These are phyloP conservation scores for Agonopterix arenella DNA, from an alignment of 2,888 invertebrate species.

Conservation along the genomic window DNA sequence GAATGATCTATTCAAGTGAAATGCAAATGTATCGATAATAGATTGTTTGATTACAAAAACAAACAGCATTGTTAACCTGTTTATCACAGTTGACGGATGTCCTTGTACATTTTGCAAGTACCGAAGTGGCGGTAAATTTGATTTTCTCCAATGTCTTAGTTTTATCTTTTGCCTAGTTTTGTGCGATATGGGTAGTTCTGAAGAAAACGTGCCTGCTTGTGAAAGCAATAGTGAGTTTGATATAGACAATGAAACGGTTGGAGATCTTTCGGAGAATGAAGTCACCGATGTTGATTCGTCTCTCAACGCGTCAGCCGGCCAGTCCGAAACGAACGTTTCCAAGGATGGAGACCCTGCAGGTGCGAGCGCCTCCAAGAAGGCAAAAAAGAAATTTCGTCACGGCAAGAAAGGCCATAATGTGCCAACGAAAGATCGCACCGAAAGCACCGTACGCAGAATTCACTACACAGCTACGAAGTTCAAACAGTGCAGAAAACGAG, in stretches of 20 bases:
- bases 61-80: conserved; percentile 66
- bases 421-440: conserved; percentile 50
- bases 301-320: conserved; percentile 31
- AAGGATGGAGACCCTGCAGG: conserved; percentile 48
- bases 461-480: conserved; percentile 63
- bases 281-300: conserved; percentile 41
- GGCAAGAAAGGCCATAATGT: conserved; percentile 59
- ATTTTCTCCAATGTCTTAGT: conserved; percentile 40
- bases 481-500: conserved; percentile 79
- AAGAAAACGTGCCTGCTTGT: conserved; percentile 44
- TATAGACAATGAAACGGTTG: conserved; percentile 40
- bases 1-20: neutral
- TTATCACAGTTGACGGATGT: conserved; percentile 73
- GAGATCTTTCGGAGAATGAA: conserved; percentile 50
- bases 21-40: neutral
- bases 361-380: conserved; percentile 46
- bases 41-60: conserved; percentile 22
- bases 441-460: conserved; percentile 54
- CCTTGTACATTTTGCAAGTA: conserved; percentile 70
- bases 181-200: conserved; percentile 60
- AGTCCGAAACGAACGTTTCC: conserved; percentile 40
- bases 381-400: conserved; percentile 65
- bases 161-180: conserved; percentile 24
- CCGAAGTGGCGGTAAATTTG: conserved; percentile 70
- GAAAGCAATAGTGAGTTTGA: conserved; percentile 37